Evolutionary conservation across 2,797 vertebrate species (phyloP), one percentile per base, ranked within the genome.

Genomic region (Melanotaenia parkinsoni): DNA sequence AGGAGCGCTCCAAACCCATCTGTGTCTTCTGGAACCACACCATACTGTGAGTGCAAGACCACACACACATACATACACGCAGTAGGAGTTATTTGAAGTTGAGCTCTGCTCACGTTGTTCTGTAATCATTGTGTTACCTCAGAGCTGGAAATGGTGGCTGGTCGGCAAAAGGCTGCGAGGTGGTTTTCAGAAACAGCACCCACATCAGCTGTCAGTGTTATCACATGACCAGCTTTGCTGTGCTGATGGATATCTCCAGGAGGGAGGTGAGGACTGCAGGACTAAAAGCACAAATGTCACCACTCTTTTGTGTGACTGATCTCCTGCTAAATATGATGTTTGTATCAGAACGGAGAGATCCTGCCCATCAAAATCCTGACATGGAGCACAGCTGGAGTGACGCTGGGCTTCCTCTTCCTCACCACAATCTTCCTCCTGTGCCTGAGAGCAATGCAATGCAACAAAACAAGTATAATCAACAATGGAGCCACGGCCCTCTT

Each of bases 1-100:
- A 98, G 93, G 97, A 99, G 88, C 95, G 97, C 79, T 96, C 96
- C 72, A 99, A 99, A 74, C 98, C 98, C 89, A 96, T 97, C 92
- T 99, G 98, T 1, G 98, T 99, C 66, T 98, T 98, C 94, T 99
- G 98, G 98, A 98, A 99, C 87, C 97, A 99, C 81, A 95, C 94
- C 0, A 95, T 98, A 68, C 91, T 95, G 98, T 99, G 93, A 96
- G 97, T 58, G 4, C 14, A 50, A 4, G 20, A 32, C 5, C 58
- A 33, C 43, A 58, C 47, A 58, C 54, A 51, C 61, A 51, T 1
- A 22, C n/a, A n/a, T 0, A 7, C 1, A 12, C 7, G 6, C 32
- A 8, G 18, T 18, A 16, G 11, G 16, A 54, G 22, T 20, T 16
- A 1, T 3, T 47, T 45, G 28, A 6, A 20, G 59, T 16, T 30